These are phyloP conservation scores for Nyctibius bracteatus DNA, from an alignment of 2,113 vertebrate genomes.

Conservation along the genomic window DNA sequence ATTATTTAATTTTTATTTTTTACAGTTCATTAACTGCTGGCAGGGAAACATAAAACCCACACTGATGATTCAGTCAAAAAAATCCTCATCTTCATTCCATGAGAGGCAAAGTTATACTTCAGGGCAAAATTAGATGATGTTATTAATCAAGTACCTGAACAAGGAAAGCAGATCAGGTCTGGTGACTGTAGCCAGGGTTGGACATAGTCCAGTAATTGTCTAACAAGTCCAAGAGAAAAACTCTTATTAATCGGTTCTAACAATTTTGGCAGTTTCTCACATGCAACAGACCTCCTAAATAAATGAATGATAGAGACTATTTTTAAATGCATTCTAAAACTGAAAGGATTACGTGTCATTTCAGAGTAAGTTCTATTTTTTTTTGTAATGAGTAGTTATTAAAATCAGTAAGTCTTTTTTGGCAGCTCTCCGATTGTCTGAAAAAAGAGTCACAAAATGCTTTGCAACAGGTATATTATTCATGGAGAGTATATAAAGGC, in stretches of 20 bases:
- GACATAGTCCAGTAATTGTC: too few species aligned
- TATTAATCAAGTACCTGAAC: too few species aligned
- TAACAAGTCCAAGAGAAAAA: too few species aligned
- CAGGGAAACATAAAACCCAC: slow-evolving; percentile 57
- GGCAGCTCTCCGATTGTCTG: slow-evolving; percentile 16
- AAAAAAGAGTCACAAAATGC: background rate
- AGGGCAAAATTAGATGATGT: slow-evolving; percentile 57
- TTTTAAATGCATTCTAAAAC: slow-evolving; percentile 44
- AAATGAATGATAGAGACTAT: slow-evolving; percentile 49
- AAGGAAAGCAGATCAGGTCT: too few species aligned
- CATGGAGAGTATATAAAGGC: background rate
- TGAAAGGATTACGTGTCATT: slow-evolving; percentile 29
- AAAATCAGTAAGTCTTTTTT: slow-evolving; percentile 46
- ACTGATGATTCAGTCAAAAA: slow-evolving; percentile 45
- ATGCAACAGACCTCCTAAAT: slow-evolving; percentile 41
- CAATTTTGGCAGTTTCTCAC: slow-evolving; percentile 60
- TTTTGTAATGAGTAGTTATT: slow-evolving; percentile 41
- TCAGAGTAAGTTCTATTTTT: slow-evolving; percentile 25
- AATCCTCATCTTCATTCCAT: slow-evolving; percentile 21
- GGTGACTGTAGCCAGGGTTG: too few species aligned
- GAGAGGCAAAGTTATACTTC: slow-evolving; percentile 55
- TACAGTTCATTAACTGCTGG: slow-evolving; percentile 61
- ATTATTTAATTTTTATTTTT: slow-evolving; percentile 53
- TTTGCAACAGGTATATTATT: slow-evolving; percentile 12
- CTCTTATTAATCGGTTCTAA: slow-evolving; percentile 60